phyloP scores from a whole-genome alignment of 2,888 invertebrate species.

The Junonia oenone region DNA sequence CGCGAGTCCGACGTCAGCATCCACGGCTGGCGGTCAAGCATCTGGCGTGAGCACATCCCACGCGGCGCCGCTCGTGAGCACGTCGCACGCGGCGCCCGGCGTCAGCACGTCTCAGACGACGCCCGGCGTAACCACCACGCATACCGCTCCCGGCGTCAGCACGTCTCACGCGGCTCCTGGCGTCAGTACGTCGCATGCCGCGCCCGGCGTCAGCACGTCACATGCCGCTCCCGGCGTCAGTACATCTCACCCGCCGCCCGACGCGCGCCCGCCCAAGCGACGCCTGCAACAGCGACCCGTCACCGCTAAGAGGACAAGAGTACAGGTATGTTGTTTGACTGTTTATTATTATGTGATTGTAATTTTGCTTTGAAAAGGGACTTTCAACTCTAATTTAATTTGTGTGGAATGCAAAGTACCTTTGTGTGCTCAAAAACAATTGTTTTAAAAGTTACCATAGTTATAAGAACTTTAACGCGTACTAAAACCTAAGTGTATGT shows the following conservation, averaged over 20 bases:
- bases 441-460: too few relatives aligned
- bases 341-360: too few relatives aligned
- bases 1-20: constrained; percentile 19
- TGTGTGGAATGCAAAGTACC: too few relatives aligned
- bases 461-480: too few relatives aligned
- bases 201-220: constrained; percentile 43
- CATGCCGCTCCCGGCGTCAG: constrained; percentile 43
- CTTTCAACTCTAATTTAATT: too few relatives aligned
- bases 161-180: constrained; percentile 43
- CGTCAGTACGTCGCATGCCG: constrained; percentile 36
- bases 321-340: constrained; percentile 61
- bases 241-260: constrained; percentile 56
- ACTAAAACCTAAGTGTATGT: too few relatives aligned
- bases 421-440: too few relatives aligned
- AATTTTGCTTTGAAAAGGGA: too few relatives aligned
- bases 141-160: constrained; percentile 38
- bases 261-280: constrained; percentile 59
- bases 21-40: constrained; percentile 29
- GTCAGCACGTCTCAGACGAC: constrained; percentile 47
- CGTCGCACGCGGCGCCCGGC: constrained; percentile 31
- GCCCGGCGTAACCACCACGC: constrained; percentile 39
- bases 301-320: constrained; percentile 74
- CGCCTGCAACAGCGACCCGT: constrained; percentile 62
- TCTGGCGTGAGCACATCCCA: constrained; percentile 51
- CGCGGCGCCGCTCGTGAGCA: constrained; percentile 40